Evolutionary conservation across 2,113 vertebrate species (phyloP), one percentile per base, ranked within the genome.

Genomic region (Dryoscopus gambensis): DNA sequence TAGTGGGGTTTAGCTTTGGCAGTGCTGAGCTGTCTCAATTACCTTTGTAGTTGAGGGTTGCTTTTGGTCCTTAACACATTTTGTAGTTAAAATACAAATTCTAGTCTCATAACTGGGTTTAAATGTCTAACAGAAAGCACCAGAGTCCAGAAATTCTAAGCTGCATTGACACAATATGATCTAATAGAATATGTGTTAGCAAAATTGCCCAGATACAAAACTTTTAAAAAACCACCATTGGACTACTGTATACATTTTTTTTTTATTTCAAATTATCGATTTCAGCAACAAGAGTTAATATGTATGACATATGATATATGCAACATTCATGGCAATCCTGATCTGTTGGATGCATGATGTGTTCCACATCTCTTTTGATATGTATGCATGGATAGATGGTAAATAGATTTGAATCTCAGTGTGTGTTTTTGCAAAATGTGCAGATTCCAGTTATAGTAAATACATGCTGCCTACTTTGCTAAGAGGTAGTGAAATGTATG

Each of bases 171-270:
- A 65, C 28, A 50, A 49, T 90, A 63, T 40, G 47, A 49, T 56
- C 31, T 75, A 44, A 62, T 57, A 65, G 28, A 81, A 53, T 50
- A 6, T 69, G 42, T 81, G 76, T 63, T 73, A 64, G 53, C 68
- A 89, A 90, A 94, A 94, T 75, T 90, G 86, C 68, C 47, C 35
- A 74, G 84, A 91, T 84, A 95, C 35, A 27, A 96, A 91, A 86
- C 84, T 76, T 78, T 28, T 15, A 21, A 67, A 64, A 68, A 33
- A 20, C 4, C 6, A 31, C 4, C 7, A 31, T n/a, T 75, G 46
- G 53, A 67, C 47, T 80, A 35, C 40, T 71, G 11, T 33, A 65
- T 63, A n/a, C 6, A 14, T 76, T 90, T 33, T 93, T 33, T 93
- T 76, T 83, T 22, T 5, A 78, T 56, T 88, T 68, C 30, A 68